These are phyloP conservation scores for Lutraria rhynchaena DNA, from an alignment of 1,140 invertebrate genomes.

Conservation along the genomic window DNA sequence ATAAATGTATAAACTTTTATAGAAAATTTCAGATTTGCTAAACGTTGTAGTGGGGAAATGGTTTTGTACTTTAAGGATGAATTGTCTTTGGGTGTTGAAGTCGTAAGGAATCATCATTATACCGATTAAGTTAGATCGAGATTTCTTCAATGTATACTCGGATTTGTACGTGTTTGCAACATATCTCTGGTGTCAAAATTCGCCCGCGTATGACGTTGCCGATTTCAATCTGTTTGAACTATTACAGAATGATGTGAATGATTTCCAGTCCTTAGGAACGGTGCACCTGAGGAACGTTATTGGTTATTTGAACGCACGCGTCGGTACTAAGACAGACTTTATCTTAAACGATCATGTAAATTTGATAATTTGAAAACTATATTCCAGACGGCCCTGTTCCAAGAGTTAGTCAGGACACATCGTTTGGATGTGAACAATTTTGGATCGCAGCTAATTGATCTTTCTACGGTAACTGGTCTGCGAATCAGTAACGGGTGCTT, in stretches of 20 bases:
- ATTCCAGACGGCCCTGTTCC: background rate
- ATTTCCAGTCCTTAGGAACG: background rate
- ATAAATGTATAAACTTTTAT: conserved; percentile 1
- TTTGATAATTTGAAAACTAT: background rate
- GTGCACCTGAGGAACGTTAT: no score
- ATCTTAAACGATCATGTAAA: background rate
- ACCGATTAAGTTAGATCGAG: conserved; percentile 2
- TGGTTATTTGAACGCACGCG: background rate
- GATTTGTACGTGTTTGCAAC: conserved; percentile 9
- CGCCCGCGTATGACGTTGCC: conserved; percentile 1
- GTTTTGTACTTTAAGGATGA: no score
- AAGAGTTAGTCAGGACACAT: no score
- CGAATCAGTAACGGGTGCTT: background rate
- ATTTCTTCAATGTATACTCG: background rate
- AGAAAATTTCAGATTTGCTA: conserved; percentile 19
- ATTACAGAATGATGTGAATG: conserved; percentile 7
- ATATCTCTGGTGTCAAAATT: conserved; percentile 9
- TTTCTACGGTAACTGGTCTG: background rate
- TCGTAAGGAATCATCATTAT: conserved; percentile 14
- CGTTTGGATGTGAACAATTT: no score
- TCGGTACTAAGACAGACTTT: background rate
- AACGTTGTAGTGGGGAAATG: conserved; percentile 14
- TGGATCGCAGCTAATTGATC: background rate
- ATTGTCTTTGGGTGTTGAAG: background rate
- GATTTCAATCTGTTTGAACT: conserved; percentile 21